Conservation (phyloP, 37 sponge, comb jelly and placozoan genomes). For the Spongilla lacustris region DNA sequence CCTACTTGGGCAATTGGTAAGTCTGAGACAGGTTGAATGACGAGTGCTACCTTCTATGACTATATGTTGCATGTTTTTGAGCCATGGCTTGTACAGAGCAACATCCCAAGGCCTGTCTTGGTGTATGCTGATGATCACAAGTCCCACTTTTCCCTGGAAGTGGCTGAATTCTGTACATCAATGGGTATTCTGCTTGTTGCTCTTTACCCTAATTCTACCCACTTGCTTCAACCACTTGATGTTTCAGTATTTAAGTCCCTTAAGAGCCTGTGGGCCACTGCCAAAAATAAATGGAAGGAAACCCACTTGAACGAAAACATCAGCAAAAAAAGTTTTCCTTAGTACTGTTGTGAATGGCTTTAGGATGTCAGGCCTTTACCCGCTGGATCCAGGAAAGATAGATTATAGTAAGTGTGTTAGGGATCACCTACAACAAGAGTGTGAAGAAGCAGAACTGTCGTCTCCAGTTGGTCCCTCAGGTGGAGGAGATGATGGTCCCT, state of each 20-base stretch:
- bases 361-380: too few species aligned
- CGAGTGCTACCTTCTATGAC: conserved; percentile 14
- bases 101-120: conserved; percentile 33
- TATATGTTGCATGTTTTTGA: conserved; percentile 37
- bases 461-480: neutral
- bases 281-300: conserved; percentile 8
- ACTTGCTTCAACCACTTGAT: conserved; percentile 56
- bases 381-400: too few species aligned
- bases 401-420: too few species aligned
- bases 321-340: too few species aligned
- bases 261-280: conserved; percentile 20
- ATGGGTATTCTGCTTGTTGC: conserved; percentile 35
- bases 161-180: conserved; percentile 31
- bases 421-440: too few species aligned
- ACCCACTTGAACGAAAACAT: neutral
- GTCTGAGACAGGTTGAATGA: conserved; percentile 47
- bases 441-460: too few species aligned
- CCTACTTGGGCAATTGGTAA: conserved; percentile 23
- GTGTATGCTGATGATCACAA: conserved; percentile 45
- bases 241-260: conserved; percentile 51
- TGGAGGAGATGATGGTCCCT: conserved; percentile 13
- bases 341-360: too few species aligned
- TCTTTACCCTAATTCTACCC: conserved; percentile 45
- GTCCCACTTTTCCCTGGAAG: conserved; percentile 38
- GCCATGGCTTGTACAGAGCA: conserved; percentile 23